These are phyloP conservation scores for Acanthiza pusilla DNA, from an alignment of 2,797 vertebrate genomes.

Conservation along the genomic window DNA sequence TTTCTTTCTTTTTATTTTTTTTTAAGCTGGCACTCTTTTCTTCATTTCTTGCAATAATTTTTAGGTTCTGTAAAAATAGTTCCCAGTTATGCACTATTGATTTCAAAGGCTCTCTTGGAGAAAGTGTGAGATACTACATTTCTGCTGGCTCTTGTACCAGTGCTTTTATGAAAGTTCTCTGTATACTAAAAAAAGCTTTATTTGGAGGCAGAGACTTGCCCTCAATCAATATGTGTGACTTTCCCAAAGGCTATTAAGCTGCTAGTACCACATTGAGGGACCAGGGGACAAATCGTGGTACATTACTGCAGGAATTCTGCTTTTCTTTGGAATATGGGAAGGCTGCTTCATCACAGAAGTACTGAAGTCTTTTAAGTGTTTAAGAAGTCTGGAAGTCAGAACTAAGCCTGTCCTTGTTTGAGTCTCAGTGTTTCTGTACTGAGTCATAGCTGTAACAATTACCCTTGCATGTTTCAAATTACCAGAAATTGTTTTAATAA, in stretches of 20 bases:
- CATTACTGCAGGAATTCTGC: background rate
- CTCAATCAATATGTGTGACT: background rate
- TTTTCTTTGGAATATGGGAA: background rate
- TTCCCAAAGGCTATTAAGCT: background rate
- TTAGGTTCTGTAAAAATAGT: background rate
- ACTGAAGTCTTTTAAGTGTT: background rate
- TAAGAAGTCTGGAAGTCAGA: background rate
- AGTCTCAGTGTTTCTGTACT: background rate
- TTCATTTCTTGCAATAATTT: background rate
- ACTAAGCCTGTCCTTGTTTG: background rate
- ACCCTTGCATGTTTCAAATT: background rate
- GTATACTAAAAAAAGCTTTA: background rate
- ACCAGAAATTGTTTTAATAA: background rate
- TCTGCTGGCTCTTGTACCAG: background rate
- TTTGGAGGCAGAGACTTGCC: background rate
- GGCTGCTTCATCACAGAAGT: background rate
- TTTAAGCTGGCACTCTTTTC: background rate
- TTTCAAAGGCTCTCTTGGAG: background rate
- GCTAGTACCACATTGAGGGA: background rate
- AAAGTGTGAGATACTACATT: background rate
- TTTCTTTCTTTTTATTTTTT: background rate
- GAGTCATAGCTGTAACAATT: background rate
- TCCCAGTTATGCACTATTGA: accelerated
- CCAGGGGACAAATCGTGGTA: background rate
- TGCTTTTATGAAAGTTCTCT: background rate